Conservation (phyloP, 2,888 invertebrate genomes). For the Laspeyria flexula region DNA sequence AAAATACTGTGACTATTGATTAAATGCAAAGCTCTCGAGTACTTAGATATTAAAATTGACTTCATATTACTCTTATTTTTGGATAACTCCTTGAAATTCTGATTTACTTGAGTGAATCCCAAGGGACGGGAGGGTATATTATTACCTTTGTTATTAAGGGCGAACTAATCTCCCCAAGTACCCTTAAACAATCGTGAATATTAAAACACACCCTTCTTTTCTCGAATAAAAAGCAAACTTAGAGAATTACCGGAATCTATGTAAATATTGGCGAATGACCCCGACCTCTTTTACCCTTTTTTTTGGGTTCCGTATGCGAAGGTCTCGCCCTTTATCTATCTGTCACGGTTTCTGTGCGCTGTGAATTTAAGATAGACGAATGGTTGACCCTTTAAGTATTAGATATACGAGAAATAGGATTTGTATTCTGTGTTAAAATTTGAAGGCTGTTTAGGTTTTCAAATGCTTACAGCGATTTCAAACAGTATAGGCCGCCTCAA, state of each 20-base stretch:
- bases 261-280: constrained; percentile 61
- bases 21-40: no score
- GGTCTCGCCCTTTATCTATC: constrained; percentile 33
- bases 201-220: constrained; percentile 42
- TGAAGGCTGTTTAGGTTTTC: neutral
- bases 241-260: constrained; percentile 59
- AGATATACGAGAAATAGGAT: constrained; percentile 7
- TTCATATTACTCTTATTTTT: no score
- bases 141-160: constrained; percentile 1
- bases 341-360: constrained; percentile 34
- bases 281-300: constrained; percentile 58
- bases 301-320: constrained; percentile 33
- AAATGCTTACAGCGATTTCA: no score
- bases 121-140: neutral
- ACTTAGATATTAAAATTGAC: no score
- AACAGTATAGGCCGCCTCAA: no score
- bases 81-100: no score
- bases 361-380: constrained; percentile 39
- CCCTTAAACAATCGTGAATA: constrained; percentile 32
- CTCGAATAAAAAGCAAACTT: constrained; percentile 56
- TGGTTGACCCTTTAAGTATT: constrained; percentile 21
- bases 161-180: constrained; percentile 6
- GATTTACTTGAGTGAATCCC: neutral
- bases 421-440: neutral
- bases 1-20: no score